Conservation (phyloP, 2,797 vertebrate genomes). For the Sylvilagus floridanus region DNA sequence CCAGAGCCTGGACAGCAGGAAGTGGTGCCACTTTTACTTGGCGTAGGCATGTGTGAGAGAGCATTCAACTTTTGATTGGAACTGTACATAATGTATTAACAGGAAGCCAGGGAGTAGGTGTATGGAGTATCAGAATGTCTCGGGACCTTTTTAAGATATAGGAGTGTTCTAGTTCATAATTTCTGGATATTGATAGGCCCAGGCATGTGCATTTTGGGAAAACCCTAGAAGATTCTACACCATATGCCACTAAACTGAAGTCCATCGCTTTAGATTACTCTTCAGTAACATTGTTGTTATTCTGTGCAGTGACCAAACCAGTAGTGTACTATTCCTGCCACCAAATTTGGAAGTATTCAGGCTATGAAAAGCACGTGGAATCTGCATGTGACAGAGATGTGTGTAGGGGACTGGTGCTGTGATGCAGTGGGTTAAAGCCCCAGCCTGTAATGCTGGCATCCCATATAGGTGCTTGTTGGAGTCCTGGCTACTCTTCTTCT, state of each 20-base stretch:
- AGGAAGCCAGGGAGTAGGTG: neutral
- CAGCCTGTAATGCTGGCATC: too few species aligned
- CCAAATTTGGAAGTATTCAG: neutral
- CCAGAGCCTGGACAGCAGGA: neutral
- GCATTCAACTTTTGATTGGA: neutral
- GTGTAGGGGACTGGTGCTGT: too few species aligned
- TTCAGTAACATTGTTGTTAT: neutral
- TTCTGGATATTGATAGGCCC: neutral
- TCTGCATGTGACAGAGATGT: neutral
- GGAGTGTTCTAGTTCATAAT: neutral
- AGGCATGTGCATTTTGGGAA: neutral
- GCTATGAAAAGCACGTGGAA: neutral
- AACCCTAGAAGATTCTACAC: neutral
- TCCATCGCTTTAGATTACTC: neutral
- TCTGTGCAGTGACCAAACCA: neutral
- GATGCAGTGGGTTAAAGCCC: too few species aligned
- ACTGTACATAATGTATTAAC: neutral
- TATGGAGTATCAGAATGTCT: neutral
- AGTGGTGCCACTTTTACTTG: neutral
- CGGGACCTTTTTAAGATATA: neutral
- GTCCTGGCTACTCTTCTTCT: too few species aligned
- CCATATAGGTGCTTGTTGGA: too few species aligned
- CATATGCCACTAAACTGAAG: neutral
- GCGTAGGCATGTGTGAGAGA: neutral
- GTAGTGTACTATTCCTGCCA: rapidly evolving